phyloP scores from a whole-genome alignment of 2,888 invertebrate genomes.

The Temnothorax unifasciatus region DNA sequence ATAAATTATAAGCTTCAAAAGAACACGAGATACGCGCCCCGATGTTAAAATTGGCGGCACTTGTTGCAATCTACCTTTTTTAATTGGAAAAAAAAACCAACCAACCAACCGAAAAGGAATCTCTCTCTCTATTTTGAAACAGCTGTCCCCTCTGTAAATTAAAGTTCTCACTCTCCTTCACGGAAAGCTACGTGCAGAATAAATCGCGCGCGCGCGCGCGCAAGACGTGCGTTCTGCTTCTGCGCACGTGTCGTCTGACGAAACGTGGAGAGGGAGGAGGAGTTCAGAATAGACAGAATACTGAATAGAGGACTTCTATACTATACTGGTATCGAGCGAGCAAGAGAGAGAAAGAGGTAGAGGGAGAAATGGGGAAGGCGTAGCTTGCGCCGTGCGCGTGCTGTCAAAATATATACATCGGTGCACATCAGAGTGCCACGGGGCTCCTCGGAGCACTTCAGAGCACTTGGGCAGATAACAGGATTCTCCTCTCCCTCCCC shows the following conservation, averaged over 20 bases:
- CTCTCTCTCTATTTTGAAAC: neutral
- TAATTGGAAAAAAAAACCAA: neutral
- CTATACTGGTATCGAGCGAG: neutral
- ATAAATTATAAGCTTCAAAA: too few relatives aligned
- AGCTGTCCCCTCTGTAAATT: neutral
- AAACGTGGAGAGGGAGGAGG: neutral
- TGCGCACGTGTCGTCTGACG: neutral
- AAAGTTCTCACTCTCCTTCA: neutral
- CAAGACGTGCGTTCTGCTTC: neutral
- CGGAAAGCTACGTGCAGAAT: neutral
- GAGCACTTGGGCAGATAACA: neutral
- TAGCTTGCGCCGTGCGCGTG: neutral
- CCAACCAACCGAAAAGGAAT: neutral
- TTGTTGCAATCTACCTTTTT: neutral
- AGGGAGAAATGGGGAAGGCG: neutral
- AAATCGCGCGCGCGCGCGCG: neutral
- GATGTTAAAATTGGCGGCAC: neutral
- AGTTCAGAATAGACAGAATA: neutral
- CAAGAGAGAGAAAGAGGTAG: neutral
- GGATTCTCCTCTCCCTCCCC: neutral
- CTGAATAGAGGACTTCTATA: neutral
- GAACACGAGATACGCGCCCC: neutral
- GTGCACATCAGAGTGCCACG: neutral
- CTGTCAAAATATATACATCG: slow-evolving; percentile 9
- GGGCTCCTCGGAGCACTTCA: neutral